phyloP scores from a whole-genome alignment of 2,888 invertebrate genomes.

The Leptinotarsa tumamoca region DNA sequence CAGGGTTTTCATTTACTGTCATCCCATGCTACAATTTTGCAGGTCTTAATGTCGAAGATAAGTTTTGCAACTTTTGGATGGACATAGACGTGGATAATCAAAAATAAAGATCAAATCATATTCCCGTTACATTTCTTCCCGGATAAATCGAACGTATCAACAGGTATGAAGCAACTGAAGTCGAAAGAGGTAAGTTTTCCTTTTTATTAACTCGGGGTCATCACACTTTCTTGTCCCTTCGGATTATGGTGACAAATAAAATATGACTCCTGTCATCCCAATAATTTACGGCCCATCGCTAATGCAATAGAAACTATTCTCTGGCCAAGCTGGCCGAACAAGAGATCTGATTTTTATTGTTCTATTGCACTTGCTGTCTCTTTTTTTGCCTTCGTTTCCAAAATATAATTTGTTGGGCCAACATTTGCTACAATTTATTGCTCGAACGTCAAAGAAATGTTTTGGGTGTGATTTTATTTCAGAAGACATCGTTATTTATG shows the following conservation, averaged over 20 bases:
- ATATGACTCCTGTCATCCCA: slow-evolving; percentile 1
- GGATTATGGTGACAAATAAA: slow-evolving; percentile 2
- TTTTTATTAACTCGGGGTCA: not conserved
- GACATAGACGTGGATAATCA: too few species aligned
- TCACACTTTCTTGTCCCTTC: not conserved
- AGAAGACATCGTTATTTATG: too few species aligned
- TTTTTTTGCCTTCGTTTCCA: not conserved
- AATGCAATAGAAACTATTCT: not conserved
- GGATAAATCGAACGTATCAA: not conserved
- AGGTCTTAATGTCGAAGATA: too few species aligned
- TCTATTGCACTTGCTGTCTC: not conserved
- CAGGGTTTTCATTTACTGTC: too few species aligned
- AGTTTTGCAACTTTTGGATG: too few species aligned
- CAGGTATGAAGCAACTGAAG: not conserved
- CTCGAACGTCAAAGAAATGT: not conserved
- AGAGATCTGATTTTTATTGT: slow-evolving; percentile 12
- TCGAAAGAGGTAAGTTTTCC: not conserved
- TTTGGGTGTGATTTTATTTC: not conserved
- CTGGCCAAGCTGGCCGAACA: not conserved
- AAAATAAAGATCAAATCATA: too few species aligned
- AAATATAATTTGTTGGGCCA: not conserved
- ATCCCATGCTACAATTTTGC: too few species aligned
- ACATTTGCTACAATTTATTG: slow-evolving; percentile 1
- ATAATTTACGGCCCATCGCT: slow-evolving; percentile 1
- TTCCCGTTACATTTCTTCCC: not conserved